Evolutionary conservation across 2,888 invertebrate genomes (phyloP).

Genomic region (Andrena bucephala): DNA sequence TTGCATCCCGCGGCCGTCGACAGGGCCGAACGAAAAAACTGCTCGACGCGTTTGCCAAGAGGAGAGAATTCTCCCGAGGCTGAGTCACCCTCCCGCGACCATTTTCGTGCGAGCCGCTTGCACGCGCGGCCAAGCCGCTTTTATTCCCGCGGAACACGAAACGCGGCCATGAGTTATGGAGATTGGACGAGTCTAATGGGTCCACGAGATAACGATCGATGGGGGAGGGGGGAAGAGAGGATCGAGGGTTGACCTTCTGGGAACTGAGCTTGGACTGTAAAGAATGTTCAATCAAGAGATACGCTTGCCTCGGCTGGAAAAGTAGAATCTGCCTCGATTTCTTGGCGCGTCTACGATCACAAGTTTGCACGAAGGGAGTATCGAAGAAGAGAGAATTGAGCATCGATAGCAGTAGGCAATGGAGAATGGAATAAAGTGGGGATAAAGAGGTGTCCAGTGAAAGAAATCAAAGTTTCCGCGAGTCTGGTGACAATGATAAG

Average conservation of each 20-base stretch:
- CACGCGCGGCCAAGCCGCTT: constrained; percentile 27
- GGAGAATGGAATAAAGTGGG: neutral
- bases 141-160: constrained; percentile 59
- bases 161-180: constrained; percentile 49
- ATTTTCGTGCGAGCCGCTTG: constrained; percentile 58
- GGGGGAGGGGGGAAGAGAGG: neutral
- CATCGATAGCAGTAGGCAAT: neutral
- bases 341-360: too few relatives aligned
- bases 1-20: constrained; percentile 51
- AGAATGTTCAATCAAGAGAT: neutral
- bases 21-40: constrained; percentile 51
- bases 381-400: neutral
- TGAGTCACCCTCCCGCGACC: constrained; percentile 51
- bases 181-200: constrained; percentile 23
- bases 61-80: constrained; percentile 58
- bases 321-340: neutral
- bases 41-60: constrained; percentile 48
- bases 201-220: constrained; percentile 12
- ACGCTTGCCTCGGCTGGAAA: neutral
- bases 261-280: too few relatives aligned
- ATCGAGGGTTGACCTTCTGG: neutral
- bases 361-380: too few relatives aligned
- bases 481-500: neutral
- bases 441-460: neutral
- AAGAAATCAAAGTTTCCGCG: neutral